Conservation (phyloP, 2,113 vertebrate species). For the Rafetus swinhoei region DNA sequence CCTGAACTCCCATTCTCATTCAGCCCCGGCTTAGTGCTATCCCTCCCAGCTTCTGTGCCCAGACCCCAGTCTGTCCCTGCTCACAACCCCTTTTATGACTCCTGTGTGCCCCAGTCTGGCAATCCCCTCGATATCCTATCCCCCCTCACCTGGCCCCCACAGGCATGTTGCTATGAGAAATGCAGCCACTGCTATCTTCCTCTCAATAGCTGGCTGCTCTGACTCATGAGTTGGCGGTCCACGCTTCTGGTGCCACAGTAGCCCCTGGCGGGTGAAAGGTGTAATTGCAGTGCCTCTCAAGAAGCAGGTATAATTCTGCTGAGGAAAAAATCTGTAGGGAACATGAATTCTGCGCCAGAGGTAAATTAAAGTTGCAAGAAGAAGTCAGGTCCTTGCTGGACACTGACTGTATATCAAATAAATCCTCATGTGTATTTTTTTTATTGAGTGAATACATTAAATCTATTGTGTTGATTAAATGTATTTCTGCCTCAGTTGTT, state of each 20-base stretch:
- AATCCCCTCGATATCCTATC: background rate
- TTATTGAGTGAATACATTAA: background rate
- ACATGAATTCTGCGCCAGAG: background rate
- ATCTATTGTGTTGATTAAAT: background rate
- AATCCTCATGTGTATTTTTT: background rate
- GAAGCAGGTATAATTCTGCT: background rate
- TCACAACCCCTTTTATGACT: background rate
- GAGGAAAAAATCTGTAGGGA: background rate
- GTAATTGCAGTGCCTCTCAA: background rate
- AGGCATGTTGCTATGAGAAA: background rate
- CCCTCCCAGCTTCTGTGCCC: background rate
- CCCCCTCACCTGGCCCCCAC: background rate
- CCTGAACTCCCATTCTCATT: background rate
- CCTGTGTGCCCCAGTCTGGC: background rate
- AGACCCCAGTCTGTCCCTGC: background rate
- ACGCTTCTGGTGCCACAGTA: background rate
- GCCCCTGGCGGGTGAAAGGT: background rate
- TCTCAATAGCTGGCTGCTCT: background rate
- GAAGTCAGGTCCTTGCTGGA: background rate
- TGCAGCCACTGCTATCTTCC: background rate
- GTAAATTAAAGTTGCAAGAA: background rate
- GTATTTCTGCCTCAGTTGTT: background rate
- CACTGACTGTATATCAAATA: background rate
- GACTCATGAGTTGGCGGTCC: background rate
- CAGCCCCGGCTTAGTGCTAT: background rate